These are phyloP conservation scores for Drosophila rufa DNA, from an alignment of 1,140 invertebrate genomes.

Conservation along the genomic window DNA sequence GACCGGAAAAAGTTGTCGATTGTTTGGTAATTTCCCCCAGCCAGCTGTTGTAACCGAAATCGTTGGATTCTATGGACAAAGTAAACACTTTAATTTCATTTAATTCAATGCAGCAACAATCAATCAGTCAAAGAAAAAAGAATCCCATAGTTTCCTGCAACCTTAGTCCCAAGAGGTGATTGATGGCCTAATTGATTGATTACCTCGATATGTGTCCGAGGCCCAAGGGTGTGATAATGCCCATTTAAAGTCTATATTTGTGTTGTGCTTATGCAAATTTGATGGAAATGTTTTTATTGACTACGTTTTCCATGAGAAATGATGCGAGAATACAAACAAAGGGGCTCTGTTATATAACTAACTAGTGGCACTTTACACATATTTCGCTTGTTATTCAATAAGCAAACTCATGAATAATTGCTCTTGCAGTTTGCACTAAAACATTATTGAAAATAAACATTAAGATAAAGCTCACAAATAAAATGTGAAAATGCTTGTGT, in stretches of 20 bases:
- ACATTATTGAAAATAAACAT: conserved; percentile 40
- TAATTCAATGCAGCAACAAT: conserved; percentile 38
- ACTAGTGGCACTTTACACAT: conserved; percentile 12
- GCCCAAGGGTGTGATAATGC: conserved; percentile 30
- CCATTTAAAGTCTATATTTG: conserved; percentile 39
- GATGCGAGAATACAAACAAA: conserved; percentile 29
- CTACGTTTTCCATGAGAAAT: conserved; percentile 26
- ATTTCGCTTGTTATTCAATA: conserved; percentile 21
- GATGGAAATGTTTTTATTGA: conserved; percentile 31
- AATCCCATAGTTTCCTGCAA: conserved; percentile 8
- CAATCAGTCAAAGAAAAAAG: conserved; percentile 30
- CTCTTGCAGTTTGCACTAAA: conserved; percentile 18
- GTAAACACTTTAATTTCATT: conserved; percentile 53
- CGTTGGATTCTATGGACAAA: conserved; percentile 15
- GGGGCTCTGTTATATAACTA: conserved; percentile 5
- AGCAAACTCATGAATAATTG: conserved; percentile 40
- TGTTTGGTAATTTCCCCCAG: conserved; percentile 27
- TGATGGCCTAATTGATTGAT: conserved; percentile 62
- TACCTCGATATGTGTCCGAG: conserved; percentile 21
- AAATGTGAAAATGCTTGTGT: not conserved
- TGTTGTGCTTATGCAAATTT: conserved; percentile 44
- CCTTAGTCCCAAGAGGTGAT: conserved; percentile 30
- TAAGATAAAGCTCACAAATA: conserved; percentile 3
- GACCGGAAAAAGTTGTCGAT: conserved; percentile 41
- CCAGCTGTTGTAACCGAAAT: conserved; percentile 15